Conservation (phyloP, 2,888 invertebrate genomes). For the Aspidiotus destructor region DNA sequence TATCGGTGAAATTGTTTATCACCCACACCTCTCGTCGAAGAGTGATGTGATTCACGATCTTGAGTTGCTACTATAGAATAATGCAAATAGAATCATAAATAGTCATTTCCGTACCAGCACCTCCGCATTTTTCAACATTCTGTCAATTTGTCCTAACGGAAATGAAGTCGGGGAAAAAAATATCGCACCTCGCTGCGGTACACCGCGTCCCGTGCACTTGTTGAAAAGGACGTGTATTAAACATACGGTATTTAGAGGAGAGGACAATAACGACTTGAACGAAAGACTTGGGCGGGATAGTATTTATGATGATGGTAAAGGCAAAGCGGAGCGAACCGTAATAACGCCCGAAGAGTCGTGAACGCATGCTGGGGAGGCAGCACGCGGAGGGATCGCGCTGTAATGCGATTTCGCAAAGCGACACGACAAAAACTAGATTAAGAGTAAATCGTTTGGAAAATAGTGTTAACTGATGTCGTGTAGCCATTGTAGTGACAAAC, state of each 20-base stretch:
- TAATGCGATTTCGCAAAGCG: conserved; percentile 25
- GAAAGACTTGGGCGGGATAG: conserved; percentile 1
- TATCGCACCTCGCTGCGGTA: not conserved
- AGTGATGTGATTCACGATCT: no score
- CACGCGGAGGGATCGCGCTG: not conserved
- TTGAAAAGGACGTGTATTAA: not conserved
- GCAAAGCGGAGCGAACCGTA: not conserved
- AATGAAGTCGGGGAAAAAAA: no score
- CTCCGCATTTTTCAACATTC: no score
- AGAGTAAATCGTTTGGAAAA: conserved; percentile 32
- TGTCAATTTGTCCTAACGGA: no score
- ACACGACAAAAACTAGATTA: conserved; percentile 32
- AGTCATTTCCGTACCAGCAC: no score
- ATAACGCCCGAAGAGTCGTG: not conserved
- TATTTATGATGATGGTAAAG: not conserved
- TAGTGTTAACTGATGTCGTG: conserved; percentile 31
- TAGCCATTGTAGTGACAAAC: conserved; percentile 33
- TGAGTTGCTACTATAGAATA: no score
- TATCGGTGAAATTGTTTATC: no score
- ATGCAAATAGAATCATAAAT: no score
- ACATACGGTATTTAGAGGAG: not conserved
- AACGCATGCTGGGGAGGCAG: not conserved
- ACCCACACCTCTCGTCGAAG: no score
- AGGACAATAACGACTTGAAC: conserved; percentile 4
- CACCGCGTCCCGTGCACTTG: not conserved